These are phyloP conservation scores for Bursaphelenchus mucronatus DNA, from an alignment of 1,140 invertebrate genomes.

Conservation along the genomic window DNA sequence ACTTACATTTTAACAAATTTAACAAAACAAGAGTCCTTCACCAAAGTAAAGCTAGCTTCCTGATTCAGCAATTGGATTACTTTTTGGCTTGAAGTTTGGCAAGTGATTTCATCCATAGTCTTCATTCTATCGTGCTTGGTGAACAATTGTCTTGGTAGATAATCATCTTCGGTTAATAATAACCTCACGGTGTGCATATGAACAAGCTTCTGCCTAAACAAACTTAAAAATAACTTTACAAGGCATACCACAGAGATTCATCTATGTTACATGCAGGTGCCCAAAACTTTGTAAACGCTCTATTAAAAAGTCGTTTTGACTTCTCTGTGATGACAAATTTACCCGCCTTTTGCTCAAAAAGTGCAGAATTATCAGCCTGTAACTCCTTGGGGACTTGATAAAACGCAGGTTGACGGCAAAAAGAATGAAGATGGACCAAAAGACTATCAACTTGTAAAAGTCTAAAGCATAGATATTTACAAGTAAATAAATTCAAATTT, in stretches of 20 bases:
- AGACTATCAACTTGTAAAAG: conserved; percentile 31
- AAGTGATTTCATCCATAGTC: conserved; percentile 15
- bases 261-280: conserved; percentile 34
- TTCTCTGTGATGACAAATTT: conserved; percentile 7
- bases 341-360: conserved; percentile 27
- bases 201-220: conserved; percentile 44
- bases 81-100: conserved; percentile 12
- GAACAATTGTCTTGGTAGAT: conserved; percentile 38
- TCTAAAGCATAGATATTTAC: conserved; percentile 5
- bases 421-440: conserved; percentile 33
- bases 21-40: conserved; percentile 15
- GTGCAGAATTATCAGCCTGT: conserved; percentile 18
- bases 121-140: conserved; percentile 16
- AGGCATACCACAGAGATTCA: conserved; percentile 30
- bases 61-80: conserved; percentile 19
- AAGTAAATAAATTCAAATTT: neutral
- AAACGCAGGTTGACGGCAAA: conserved; percentile 31
- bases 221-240: conserved; percentile 4
- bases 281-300: conserved; percentile 41
- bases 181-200: conserved; percentile 38
- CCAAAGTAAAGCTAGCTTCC: conserved; percentile 11
- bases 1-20: conserved; percentile 10
- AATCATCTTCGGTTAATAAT: conserved; percentile 33
- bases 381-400: conserved; percentile 38
- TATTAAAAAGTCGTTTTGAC: conserved; percentile 31